Conservation (phyloP, 2,113 vertebrate species). For the Phyllostomus hastatus region DNA sequence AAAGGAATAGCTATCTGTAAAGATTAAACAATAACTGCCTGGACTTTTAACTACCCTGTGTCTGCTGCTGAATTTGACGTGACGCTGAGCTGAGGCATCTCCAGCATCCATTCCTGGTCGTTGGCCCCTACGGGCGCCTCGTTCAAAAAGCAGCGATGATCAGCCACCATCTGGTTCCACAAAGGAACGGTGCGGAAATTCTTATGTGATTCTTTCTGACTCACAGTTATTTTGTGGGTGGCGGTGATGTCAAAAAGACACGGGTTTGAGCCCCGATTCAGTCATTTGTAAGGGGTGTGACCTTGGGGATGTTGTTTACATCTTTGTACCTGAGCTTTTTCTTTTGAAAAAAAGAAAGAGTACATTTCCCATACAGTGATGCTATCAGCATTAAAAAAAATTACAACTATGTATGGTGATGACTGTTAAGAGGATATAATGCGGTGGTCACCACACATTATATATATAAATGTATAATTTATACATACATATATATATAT, state of each 20-base stretch:
- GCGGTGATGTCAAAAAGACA: background rate
- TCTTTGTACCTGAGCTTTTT: background rate
- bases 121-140: slow-evolving; percentile 55
- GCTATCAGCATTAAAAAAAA: background rate
- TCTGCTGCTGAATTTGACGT: slow-evolving; percentile 71
- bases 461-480: background rate
- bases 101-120: slow-evolving; percentile 59
- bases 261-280: background rate
- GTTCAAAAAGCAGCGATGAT: slow-evolving; percentile 77
- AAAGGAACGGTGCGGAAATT: slow-evolving; percentile 40
- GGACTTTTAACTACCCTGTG: slow-evolving; percentile 59
- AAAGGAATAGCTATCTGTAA: slow-evolving; percentile 36
- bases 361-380: background rate
- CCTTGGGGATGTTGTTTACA: background rate
- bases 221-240: background rate
- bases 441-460: background rate
- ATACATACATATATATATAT: background rate
- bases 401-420: background rate
- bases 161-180: slow-evolving; percentile 72
- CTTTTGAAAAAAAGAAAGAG: background rate
- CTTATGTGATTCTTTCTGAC: background rate
- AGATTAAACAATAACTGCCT: background rate
- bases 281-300: background rate
- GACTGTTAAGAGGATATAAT: background rate
- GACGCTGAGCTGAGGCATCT: slow-evolving; percentile 58